Conservation (phyloP, 2,797 vertebrate genomes). For the Fringilla coelebs region DNA sequence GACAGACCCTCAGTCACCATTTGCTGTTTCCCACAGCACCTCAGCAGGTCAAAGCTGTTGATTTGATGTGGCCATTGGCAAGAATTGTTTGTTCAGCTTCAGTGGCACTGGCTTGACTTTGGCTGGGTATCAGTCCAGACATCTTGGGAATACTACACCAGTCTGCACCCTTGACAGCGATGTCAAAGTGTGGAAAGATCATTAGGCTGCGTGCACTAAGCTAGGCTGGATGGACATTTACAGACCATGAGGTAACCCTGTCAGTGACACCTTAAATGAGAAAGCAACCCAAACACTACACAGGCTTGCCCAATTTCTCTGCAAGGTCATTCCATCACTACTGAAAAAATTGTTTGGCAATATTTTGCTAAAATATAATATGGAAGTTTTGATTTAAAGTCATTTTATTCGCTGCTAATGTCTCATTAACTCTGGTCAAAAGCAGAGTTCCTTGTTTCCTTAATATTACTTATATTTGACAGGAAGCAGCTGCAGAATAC, state of each 20-base stretch:
- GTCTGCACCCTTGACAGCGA: not conserved
- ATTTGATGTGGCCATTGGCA: not conserved
- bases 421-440: slow-evolving; percentile 11
- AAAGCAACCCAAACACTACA: not conserved
- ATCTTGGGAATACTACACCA: not conserved
- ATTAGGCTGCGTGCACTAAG: not conserved
- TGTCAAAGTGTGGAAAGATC: not conserved
- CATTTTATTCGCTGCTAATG: not conserved
- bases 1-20: not conserved
- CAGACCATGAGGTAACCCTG: not conserved
- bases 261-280: not conserved
- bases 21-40: not conserved
- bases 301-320: not conserved
- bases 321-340: not conserved
- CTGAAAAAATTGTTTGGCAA: not conserved
- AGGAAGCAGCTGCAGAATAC: not conserved
- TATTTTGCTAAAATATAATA: slow-evolving; percentile 5
- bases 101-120: not conserved
- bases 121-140: not conserved
- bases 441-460: slow-evolving; percentile 4
- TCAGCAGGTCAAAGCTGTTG: not conserved
- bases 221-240: not conserved
- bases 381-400: not conserved
- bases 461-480: slow-evolving; percentile 17
- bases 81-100: not conserved